Percentiles rank a stretch among this genome's conserved stretches.
These are phyloP conservation scores for Pentalonia nigronervosa DNA, from an alignment of 1,140 invertebrate species.

Conservation along the genomic window DNA sequence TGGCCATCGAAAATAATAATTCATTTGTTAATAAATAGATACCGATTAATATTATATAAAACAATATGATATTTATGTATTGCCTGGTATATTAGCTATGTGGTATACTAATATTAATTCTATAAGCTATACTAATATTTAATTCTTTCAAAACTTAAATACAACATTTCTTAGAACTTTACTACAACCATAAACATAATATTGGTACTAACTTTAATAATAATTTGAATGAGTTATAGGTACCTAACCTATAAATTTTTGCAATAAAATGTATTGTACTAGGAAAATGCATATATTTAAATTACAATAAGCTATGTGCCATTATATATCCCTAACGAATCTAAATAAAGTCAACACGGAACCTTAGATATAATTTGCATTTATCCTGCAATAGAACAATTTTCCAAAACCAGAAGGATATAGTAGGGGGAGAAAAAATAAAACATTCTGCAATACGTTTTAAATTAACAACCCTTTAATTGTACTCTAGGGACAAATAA, in stretches of 20 bases:
- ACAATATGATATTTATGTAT: background rate
- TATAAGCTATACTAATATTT: background rate
- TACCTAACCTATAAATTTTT: background rate
- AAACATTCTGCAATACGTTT: conserved; percentile 49
- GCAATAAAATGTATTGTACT: background rate
- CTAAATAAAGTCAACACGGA: background rate
- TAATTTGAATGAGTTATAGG: background rate
- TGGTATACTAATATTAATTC: background rate
- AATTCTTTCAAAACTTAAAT: background rate
- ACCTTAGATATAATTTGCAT: conserved; percentile 29
- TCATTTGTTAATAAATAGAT: background rate
- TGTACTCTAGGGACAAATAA: conserved; percentile 55
- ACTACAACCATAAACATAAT: background rate
- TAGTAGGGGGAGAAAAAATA: background rate
- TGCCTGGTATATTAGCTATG: background rate
- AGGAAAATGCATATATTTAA: background rate
- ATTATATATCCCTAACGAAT: background rate
- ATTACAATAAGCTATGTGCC: background rate
- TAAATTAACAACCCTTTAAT: conserved; percentile 53
- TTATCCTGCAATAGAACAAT: background rate
- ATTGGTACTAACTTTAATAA: background rate
- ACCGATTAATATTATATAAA: background rate
- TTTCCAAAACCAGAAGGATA: background rate
- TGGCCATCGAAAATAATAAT: background rate
- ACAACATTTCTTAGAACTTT: background rate